Conservation (phyloP, 2,113 vertebrate genomes). For the Burhinus oedicnemus region DNA sequence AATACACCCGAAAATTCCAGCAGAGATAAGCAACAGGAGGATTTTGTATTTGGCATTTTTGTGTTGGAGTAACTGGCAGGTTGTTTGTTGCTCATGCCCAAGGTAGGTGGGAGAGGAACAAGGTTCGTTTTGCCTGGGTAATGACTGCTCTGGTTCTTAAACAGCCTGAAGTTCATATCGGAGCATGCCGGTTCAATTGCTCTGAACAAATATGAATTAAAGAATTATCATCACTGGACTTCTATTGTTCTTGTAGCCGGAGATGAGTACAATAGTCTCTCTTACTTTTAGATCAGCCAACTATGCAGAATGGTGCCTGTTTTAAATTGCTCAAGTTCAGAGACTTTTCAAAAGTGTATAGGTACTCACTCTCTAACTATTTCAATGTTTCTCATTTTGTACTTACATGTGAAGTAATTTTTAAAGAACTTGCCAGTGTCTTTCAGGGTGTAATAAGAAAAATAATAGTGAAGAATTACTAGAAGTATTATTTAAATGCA, state of each 20-base stretch:
- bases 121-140: not conserved
- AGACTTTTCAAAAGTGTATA: not conserved
- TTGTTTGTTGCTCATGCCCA: not conserved
- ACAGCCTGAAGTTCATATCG: not conserved
- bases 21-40: not conserved
- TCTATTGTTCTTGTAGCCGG: not conserved
- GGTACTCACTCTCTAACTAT: conserved; percentile 16
- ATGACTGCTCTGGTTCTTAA: not conserved
- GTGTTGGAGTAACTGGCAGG: not conserved
- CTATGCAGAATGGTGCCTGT: not conserved
- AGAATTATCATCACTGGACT: not conserved
- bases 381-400: not conserved
- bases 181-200: not conserved
- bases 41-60: not conserved
- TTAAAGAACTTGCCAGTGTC: not conserved
- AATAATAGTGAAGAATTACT: not conserved
- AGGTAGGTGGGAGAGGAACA: not conserved
- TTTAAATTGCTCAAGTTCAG: conserved; percentile 7
- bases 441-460: not conserved
- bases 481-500: not conserved
- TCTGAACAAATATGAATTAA: conserved; percentile 2
- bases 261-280: not conserved
- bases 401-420: not conserved
- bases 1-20: not conserved
- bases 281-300: not conserved